Base-by-base conservation (phyloP, 2,113 vertebrate genomes). In the Shinisaurus crocodilurus region DNA sequence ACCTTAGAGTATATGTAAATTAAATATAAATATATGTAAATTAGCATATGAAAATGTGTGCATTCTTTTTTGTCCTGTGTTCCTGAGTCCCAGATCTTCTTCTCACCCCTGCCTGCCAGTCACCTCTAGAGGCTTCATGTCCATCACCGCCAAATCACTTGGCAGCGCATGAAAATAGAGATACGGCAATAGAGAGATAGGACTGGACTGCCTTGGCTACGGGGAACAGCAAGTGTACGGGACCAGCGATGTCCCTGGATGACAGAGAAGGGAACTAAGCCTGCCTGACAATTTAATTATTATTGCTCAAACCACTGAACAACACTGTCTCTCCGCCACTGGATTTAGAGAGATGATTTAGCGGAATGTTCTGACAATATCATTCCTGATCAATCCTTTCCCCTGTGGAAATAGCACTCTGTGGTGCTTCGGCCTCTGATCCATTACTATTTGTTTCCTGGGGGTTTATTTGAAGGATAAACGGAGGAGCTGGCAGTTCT, bases 391-490 rank as follows among this genome's bases (percentile, higher is more conserved):
- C 87, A 45, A 80, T 69, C 87, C 76, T 40, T 37, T 10, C 40
- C 32, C 32, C 12, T 20, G 72, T 48, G 34, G 54, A 65, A 57
- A 65, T 45, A n/a, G 40, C 32, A 6, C 13, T 54, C 5, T 54
- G n/a, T 63, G 9, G 57, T 37, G 23, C 43, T 57, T 37, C 23
- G n/a, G 75, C 83, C 63, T 54, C 72, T 34, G 75, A 69, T 43
- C 63, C n/a, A 79, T 60, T 34, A 57, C 48, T 60, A n/a, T 80
- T 54, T 86, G 18, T 72, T 54, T 65, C 63, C 40, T 20, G 60
- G 60, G 89, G 34, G 74, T 85, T 90, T 54, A n/a, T 90, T 76
- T 40, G 74, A 69, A 63, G 48, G 60, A 85, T 85, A 86, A 12
- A 48, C n/a, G 45, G 45, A 34, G n/a, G 60, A 57, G 48, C 25